Percentiles rank a stretch among this genome's conserved stretches.
Evolutionary conservation across 2,113 vertebrate species (phyloP).

Genomic region (Lamprologus ornatipinnis): DNA sequence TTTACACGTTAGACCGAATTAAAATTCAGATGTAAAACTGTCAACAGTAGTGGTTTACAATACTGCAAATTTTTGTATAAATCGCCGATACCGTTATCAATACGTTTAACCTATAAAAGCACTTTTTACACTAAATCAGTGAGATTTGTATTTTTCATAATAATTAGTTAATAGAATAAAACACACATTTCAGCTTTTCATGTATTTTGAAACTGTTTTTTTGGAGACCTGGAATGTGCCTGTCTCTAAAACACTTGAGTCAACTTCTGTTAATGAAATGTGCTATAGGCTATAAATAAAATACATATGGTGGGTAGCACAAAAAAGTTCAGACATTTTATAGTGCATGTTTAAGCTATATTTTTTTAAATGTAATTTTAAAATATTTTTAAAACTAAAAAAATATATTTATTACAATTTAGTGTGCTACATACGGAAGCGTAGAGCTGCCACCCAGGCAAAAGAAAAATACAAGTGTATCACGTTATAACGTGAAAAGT

Average conservation of each 20-base stretch:
- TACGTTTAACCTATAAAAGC: not conserved
- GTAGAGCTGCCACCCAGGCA: no score
- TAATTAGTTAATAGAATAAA: not conserved
- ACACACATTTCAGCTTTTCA: not conserved
- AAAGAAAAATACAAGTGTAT: no score
- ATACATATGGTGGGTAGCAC: not conserved
- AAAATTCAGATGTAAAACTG: not conserved
- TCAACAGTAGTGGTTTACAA: not conserved
- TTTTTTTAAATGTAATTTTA: accelerated
- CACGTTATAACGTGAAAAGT: no score
- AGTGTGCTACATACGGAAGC: not conserved
- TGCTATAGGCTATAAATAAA: not conserved
- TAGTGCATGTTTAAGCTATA: not conserved
- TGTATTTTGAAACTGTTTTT: not conserved
- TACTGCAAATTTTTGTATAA: not conserved
- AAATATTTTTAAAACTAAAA: not conserved
- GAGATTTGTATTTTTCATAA: not conserved
- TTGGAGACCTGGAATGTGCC: not conserved
- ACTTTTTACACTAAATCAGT: not conserved
- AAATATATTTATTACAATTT: not conserved
- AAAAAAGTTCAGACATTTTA: not conserved
- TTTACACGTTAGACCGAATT: not conserved
- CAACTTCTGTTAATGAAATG: not conserved
- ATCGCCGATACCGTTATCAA: accelerated
- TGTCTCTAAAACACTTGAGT: not conserved